These are phyloP conservation scores for Aspiorhynchus laticeps DNA, from an alignment of 2,113 vertebrate species.

Conservation along the genomic window DNA sequence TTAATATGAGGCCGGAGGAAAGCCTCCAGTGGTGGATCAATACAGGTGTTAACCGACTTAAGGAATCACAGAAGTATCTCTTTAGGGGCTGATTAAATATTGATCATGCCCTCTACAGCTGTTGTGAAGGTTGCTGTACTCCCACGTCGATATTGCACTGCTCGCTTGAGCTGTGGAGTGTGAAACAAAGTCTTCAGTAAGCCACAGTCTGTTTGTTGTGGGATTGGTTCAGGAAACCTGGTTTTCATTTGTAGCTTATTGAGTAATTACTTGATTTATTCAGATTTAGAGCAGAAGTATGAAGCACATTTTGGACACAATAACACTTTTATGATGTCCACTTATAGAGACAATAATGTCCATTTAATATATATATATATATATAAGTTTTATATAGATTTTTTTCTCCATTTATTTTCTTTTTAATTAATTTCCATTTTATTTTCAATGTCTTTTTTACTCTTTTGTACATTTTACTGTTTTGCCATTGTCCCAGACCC, in stretches of 20 bases:
- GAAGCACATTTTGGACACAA: not conserved
- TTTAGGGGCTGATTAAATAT: constrained; percentile 33
- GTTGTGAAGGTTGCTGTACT: constrained; percentile 2
- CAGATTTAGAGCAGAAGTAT: not conserved
- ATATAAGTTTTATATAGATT: no score
- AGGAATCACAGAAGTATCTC: constrained; percentile 20
- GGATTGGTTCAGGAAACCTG: constrained; percentile 19
- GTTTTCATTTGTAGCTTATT: not conserved
- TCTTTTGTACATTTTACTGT: no score
- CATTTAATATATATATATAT: no score
- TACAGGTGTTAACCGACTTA: constrained; percentile 37
- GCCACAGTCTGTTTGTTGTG: constrained; percentile 22
- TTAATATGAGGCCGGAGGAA: not conserved
- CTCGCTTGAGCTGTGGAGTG: not conserved
- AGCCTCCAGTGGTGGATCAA: constrained; percentile 30
- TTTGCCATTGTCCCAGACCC: no score
- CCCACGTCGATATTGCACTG: not conserved
- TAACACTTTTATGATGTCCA: not conserved
- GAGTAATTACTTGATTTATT: not conserved
- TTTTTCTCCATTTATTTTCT: no score
- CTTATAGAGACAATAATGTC: no score
- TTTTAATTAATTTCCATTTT: no score
- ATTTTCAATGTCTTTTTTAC: no score
- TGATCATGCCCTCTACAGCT: constrained; percentile 2
- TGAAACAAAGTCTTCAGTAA: constrained; percentile 17